Evolutionary conservation across 2,888 invertebrate species (phyloP).

Genomic region (Drosophila atroscutellata): DNA sequence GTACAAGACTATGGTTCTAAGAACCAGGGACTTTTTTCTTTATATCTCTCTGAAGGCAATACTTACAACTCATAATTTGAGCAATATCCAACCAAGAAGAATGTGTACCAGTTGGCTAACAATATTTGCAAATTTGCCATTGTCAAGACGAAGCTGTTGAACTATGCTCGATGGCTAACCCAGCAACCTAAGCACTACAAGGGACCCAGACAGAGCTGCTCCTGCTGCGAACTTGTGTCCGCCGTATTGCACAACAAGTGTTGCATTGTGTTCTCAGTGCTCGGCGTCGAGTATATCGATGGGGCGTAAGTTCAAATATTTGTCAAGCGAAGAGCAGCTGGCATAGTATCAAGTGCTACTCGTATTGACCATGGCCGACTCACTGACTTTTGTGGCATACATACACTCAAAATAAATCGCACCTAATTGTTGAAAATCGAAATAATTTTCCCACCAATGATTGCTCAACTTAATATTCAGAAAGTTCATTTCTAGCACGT

Average conservation of each 20-base stretch:
- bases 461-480: neutral
- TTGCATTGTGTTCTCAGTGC: conserved; percentile 5
- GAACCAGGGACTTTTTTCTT: neutral
- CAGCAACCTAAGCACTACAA: conserved; percentile 11
- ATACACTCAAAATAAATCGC: neutral
- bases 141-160: conserved; percentile 11
- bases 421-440: neutral
- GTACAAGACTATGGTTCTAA: neutral
- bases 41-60: neutral
- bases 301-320: conserved; percentile 38
- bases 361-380: conserved; percentile 26
- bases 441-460: neutral
- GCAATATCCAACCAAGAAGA: neutral
- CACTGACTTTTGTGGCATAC: neutral
- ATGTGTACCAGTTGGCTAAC: conserved; percentile 12
- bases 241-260: conserved; percentile 5
- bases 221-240: neutral
- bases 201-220: neutral
- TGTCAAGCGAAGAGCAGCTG: conserved; percentile 28
- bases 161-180: neutral
- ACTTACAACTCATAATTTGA: conserved; percentile 6
- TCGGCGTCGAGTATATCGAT: conserved; percentile 25
- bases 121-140: conserved; percentile 35
- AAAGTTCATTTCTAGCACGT: neutral
- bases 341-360: conserved; percentile 1